Evolutionary conservation across 2,113 vertebrate genomes (phyloP).

Genomic region (Capreolus pygargus): DNA sequence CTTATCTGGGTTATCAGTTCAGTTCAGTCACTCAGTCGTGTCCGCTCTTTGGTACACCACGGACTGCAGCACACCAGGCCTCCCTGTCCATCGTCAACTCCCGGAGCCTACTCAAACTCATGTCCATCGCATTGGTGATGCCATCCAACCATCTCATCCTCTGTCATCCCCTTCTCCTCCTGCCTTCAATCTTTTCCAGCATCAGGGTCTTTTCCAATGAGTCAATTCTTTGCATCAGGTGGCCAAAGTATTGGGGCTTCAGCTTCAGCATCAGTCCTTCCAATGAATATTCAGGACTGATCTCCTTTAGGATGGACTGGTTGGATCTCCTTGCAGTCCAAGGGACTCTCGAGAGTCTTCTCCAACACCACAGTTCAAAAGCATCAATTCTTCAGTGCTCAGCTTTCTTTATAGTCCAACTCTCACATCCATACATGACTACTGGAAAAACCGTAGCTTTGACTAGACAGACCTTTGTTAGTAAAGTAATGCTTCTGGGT

Average conservation of each 20-base stretch:
- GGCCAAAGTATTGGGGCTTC: neutral
- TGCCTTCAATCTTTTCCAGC: neutral
- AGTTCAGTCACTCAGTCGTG: neutral
- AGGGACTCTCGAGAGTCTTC: neutral
- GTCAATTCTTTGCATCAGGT: fast-evolving
- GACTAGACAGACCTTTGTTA: neutral
- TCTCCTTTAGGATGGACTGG: neutral
- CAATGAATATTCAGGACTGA: neutral
- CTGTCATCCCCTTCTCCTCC: neutral
- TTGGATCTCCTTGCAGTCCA: neutral
- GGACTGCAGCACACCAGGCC: fast-evolving
- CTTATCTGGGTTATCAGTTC: neutral
- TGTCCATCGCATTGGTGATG: neutral
- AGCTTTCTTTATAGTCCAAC: neutral
- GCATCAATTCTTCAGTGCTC: neutral
- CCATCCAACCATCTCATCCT: neutral
- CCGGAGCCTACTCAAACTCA: neutral
- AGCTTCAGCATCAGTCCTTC: neutral
- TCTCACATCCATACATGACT: neutral
- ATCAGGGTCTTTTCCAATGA: neutral
- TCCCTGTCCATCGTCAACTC: neutral
- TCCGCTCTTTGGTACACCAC: neutral
- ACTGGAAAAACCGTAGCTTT: neutral
- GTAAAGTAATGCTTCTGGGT: neutral
- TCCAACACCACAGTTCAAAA: neutral